Percentiles rank a stretch among this genome's conserved stretches.
Evolutionary conservation across 2,113 vertebrate genomes (phyloP).

Genomic region (Cephalopterus ornatus): DNA sequence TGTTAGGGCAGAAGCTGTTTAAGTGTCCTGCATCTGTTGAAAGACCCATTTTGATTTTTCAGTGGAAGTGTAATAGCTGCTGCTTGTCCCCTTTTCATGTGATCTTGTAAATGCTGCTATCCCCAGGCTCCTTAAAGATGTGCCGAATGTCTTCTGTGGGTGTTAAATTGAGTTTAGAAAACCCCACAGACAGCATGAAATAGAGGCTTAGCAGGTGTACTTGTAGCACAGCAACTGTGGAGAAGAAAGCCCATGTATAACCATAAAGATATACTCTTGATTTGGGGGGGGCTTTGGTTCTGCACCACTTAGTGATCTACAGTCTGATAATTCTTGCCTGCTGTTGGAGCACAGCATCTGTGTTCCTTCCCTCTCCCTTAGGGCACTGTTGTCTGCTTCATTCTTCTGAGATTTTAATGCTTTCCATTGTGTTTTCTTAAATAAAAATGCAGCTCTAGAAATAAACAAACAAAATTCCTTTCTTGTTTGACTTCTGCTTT

Average conservation of each 20-base stretch:
- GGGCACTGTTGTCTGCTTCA: conserved; percentile 21
- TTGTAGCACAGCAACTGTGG: background rate
- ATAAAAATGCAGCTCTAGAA: conserved; percentile 13
- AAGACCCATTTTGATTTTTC: background rate
- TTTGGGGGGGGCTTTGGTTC: background rate
- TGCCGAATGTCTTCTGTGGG: background rate
- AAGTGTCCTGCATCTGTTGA: background rate
- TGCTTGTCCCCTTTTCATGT: background rate
- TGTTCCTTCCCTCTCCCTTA: conserved; percentile 11
- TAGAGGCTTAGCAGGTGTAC: background rate
- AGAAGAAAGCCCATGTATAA: background rate
- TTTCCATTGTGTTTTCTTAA: conserved; percentile 56
- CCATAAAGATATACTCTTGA: background rate
- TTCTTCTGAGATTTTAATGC: conserved; percentile 23
- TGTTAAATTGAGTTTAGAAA: background rate
- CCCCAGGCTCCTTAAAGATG: background rate
- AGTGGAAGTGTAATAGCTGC: background rate
- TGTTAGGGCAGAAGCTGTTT: background rate
- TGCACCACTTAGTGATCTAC: background rate
- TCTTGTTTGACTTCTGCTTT: conserved; percentile 22
- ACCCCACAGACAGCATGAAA: background rate
- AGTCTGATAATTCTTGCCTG: background rate
- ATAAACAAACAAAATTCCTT: conserved; percentile 61
- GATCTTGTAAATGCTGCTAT: background rate
- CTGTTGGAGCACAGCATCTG: background rate